Evolutionary conservation across 2,888 invertebrate species (phyloP), one percentile per base, ranked within the genome.

Genomic region (Dicyrtoma fusca): DNA sequence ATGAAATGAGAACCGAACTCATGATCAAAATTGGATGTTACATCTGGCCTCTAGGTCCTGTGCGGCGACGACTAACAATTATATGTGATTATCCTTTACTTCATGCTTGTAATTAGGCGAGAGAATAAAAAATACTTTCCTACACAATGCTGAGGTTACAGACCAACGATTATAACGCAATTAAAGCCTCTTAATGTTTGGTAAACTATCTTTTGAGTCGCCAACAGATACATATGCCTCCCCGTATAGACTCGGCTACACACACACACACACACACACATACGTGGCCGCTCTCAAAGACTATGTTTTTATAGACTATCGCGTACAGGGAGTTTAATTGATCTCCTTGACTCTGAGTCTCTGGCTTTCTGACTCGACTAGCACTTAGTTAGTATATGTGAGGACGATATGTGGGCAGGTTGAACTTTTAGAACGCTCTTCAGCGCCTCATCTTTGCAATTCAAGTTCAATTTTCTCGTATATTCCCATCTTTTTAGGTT

Each of bases 101-200:
- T 75, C 77, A 79, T 78, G 79, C 78, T 79, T 79, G 78, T 79
- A 79, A 79, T 79, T 79, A 79, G 77, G 77, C 74, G 69, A 76
- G 69, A 74, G 74, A 73, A 71, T 71, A 71, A 71, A 71, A 70
- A 71, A 71, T 49, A 51, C 75, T 74, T 73, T 74, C 73, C 74
- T 71, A 71, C 76, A 73, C 73, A 75, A 77, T 74, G 72, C 78
- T 71, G 79, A 79, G 77, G 77, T 76, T 79, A 76, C 74, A 79
- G 76, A 79, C 74, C 74, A 79, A 78, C 79, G 77, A 79, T 79
- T 79, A 79, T 77, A 79, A 77, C 77, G 79, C 78, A 79, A 79
- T 79, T 78, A 78, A 79, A 79, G 76, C 75, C 73, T 76, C 77
- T 79, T 79, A 78, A 79, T 78, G 77, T 77, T 76, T 75, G 51